Percentiles rank a stretch among this genome's conserved stretches.
Evolutionary conservation across 2,797 vertebrate genomes (phyloP).

Genomic region (Amblyopsis hoosieri): DNA sequence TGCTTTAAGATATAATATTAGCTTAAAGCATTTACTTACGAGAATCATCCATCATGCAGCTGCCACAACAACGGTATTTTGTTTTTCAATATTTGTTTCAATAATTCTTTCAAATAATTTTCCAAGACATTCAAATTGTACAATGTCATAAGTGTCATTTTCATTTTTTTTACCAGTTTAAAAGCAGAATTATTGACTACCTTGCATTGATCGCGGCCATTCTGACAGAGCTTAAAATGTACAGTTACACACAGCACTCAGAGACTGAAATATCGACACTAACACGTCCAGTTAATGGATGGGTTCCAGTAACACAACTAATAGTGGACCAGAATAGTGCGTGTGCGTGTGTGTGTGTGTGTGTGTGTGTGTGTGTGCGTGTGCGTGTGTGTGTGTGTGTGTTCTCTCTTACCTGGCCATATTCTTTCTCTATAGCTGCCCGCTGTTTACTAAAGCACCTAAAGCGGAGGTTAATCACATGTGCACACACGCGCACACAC

Average conservation of each 20-base stretch:
- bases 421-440: constrained; percentile 86
- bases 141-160: too few species aligned
- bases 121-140: too few species aligned
- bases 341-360: neutral
- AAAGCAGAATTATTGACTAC: neutral
- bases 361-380: constrained; percentile 6
- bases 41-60: too few species aligned
- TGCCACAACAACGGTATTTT: too few species aligned
- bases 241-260: constrained; percentile 20
- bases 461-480: constrained; percentile 11
- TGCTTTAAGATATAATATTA: too few species aligned
- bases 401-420: constrained; percentile 82
- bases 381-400: neutral
- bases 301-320: constrained; percentile 20
- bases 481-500: neutral
- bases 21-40: too few species aligned
- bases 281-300: constrained; percentile 36
- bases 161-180: neutral
- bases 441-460: constrained; percentile 91
- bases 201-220: too few species aligned
- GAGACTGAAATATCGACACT: constrained; percentile 17
- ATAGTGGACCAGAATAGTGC: constrained; percentile 37
- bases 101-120: too few species aligned
- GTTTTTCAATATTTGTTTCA: too few species aligned
- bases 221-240: too few species aligned